Conservation (phyloP, 2,797 vertebrate genomes). For the Rhabdophis nuchalis region DNA sequence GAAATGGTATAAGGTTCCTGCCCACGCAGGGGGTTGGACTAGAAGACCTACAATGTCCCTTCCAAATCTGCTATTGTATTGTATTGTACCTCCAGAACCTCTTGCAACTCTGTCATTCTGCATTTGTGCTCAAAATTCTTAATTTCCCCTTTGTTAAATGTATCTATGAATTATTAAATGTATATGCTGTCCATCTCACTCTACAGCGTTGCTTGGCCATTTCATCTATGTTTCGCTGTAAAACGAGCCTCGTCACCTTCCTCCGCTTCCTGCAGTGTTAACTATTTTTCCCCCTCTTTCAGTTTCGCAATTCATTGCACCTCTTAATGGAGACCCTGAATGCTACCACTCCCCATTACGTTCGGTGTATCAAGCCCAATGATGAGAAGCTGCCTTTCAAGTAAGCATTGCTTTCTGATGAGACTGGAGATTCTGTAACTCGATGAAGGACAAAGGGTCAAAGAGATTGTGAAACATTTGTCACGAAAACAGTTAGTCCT, state of each 20-base stretch:
- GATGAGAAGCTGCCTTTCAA: slow-evolving; percentile 86
- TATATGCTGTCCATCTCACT: not conserved
- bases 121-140: not conserved
- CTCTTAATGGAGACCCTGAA: slow-evolving; percentile 96
- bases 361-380: slow-evolving; percentile 97
- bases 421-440: accelerated
- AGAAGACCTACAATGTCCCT: no score
- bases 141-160: not conserved
- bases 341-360: slow-evolving; percentile 91
- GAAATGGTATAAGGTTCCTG: no score
- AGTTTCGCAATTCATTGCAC: slow-evolving; percentile 91
- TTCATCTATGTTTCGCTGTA: not conserved
- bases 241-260: not conserved
- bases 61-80: no score
- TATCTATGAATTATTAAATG: not conserved
- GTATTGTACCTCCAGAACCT: not conserved
- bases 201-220: not conserved
- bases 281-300: slow-evolving; percentile 21
- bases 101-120: not conserved
- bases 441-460: not conserved
- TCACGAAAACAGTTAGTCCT: not conserved
- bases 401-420: slow-evolving; percentile 72
- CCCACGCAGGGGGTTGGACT: no score
- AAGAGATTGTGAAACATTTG: not conserved
- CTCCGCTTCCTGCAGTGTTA: not conserved